Evolutionary conservation across 1,140 invertebrate species (phyloP), one percentile per base, ranked within the genome.

Genomic region (Ladona fulva): DNA sequence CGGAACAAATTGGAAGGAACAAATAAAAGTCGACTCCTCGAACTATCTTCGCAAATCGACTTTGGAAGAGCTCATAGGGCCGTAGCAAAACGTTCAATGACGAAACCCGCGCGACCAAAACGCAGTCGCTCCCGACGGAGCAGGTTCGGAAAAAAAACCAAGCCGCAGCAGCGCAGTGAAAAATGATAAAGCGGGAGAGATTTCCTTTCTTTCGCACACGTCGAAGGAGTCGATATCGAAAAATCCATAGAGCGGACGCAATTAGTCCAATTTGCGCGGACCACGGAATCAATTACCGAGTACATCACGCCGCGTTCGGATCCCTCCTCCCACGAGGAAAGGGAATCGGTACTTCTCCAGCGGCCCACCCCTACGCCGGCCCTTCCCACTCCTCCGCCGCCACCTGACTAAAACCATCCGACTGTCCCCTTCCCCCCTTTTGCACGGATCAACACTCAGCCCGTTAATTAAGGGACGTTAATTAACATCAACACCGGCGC

Each of bases 381-480:
- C 44, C 44, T 11, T 52, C 44, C 44, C 44, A 52, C 44, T 19
- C 44, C 44, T 52, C 52, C 52, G n/a, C 52, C n/a, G 5, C 52
- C 52, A 11, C n/a, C 52, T 22, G 5, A 66, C 52, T 66, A 16
- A 16, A 66, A 66, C 52, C 52, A 66, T 66, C 52, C 52, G 52
- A 66, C 14, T 22, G n/a, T 22, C 52, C 52, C 44, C 44, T 52
- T 52, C 19, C 44, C 52, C 52, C 52, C 52, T 66, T 66, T 66
- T 66, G 52, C 52, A 66, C 52, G 52, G 52, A 66, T 66, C 52
- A 66, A 66, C 52, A 66, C 52, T 66, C 52, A 16, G n/a, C 52
- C 52, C 52, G 52, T 66, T 66, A 66, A 66, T 66, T 66, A 66
- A 66, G 52, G 52, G 52, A 66, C 52, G 52, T 66, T 66, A 66